Evolutionary conservation across 2,888 invertebrate species (phyloP), one percentile per base, ranked within the genome.

Genomic region (Lycaena phlaeas): DNA sequence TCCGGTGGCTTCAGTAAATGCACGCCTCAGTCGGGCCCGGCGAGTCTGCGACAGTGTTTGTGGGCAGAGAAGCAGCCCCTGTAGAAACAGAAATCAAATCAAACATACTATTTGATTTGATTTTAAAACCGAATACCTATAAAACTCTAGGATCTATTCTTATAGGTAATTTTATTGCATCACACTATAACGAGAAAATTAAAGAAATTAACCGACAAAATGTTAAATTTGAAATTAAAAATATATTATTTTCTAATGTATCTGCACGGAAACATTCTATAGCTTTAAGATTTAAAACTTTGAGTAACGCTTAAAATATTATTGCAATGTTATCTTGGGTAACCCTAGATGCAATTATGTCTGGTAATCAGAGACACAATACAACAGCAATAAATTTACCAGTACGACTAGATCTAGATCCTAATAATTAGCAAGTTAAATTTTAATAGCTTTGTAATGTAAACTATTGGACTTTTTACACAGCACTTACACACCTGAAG

Each of bases 41-140:
- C 94, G 91, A 70, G 91, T 91, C 88, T 94, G 93, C 86, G 94
- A 91, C 90, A 94, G 89, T 77, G 93, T 93, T 86, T 93, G 92
- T 69, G 94, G 93, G 86, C 93, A 93, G 87, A 94, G 92, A 81
- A 94, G 91, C 86, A 93, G 90, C 73, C 93, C 93, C 90, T 92
- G 91, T 64, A 70, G 78, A 78, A 81, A 77, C 55, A 71, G 51
- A 65, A 68, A 71, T 66, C 72, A 70, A 73, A 73, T 65, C 72
- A 69, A 68, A 68, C 45, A n/a, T n/a, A 51, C 45, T 43, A 57
- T 64, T 71, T 72, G 70, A 71, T 70, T 72, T 67, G 69, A 69
- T 68, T 69, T 60, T 11, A 25, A 26, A 22, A 36, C 14, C 52
- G 57, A 62, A 52, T 61, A 68, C 70, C 72, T 56, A 57, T 67